Base-by-base conservation (phyloP, 2,888 invertebrate genomes). In the Mellilla xanthometata region DNA sequence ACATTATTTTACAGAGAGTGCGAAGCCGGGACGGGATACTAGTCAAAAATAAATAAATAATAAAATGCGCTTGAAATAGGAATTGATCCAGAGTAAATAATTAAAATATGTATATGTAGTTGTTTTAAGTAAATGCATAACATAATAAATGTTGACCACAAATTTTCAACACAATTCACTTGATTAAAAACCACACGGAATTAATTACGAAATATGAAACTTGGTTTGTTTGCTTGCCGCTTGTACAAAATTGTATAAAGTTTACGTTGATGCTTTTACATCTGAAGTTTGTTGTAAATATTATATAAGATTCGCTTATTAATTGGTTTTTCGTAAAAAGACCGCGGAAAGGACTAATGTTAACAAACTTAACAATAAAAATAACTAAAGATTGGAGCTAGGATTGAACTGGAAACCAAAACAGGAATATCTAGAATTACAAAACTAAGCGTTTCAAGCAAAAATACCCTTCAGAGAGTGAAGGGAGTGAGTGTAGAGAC, bases 51-150 rank as follows among this genome's bases (percentile, higher is more conserved):
- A 71, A 75, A 66, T 71, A n/a, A n/a, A n/a, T n/a, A n/a, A n/a
- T n/a, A n/a, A n/a, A n/a, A 63, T 58, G 58, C 19, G 9, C 26
- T 26, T 12, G 35, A 39, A 60, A 64, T 63, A 60, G 51, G 58
- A 67, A 66, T 71, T 67, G 65, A 63, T 70, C 68, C 56, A 54
- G 59, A 58, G 59, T 74, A 70, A 68, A 81, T 81, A 78, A 77
- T 81, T 79, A 69, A 81, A 77, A 80, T 74, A n/a, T n/a, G n/a
- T n/a, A n/a, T n/a, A n/a, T n/a, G n/a, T n/a, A 67, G 67, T 75
- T 68, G 58, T 69, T 65, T 72, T 72, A 70, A 69, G 71, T 66
- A 60, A 62, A 73, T 72, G 68, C 65, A 71, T 65, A n/a, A n/a
- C n/a, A n/a, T n/a, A n/a, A n/a, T n/a, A 65, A 58, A 64, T 59